Base-by-base conservation (phyloP, 64 coral and sea anemone genomes). In the Orbicella faveolata region DNA sequence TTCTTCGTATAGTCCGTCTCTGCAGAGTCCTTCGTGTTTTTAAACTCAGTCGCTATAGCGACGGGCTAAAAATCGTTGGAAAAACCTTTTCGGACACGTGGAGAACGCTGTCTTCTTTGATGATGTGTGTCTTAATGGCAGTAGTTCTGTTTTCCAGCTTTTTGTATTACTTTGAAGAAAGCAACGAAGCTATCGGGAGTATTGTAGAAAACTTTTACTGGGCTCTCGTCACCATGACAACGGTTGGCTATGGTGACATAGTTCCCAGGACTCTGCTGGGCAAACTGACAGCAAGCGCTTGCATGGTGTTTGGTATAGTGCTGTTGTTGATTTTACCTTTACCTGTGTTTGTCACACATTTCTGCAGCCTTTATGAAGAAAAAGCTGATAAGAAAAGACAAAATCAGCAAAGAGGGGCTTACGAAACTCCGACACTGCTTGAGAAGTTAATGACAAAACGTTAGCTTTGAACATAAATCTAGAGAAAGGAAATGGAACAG, bases 181-280 rank as follows among this genome's bases (percentile, higher is more conserved):
- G 6, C 4, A 48, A 83, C 3, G 67, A 23, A 5, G 80, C 25
- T 13, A 89, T 93, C 76, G 52, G 74, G 14, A 96, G 90, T 81
- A 96, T 96, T 21, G 63, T 88, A 39, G 69, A 80, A 75, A 41
- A 81, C 2, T 81, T 92, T 34, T 96, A 88, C 79, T 96, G 90
- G 87, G 79, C 90, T 20, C 78, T 90, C 55, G 80, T 96, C 23
- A 96, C 94, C 17, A 93, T 96, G 94, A 96, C 94, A 52, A 96
- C 94, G 18, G 94, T 96, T 25, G 94, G 94, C 23, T 96, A 96
- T 51, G 94, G 94, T 9, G 94, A 96, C 75, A 79, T 90, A 36
- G 67, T 59, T 36, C 94, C 90, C 59, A 72, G 16, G 62, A 96
- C 90, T 0, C 11, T 76, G 17, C 7, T 69, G 23, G 92, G 92